Percentiles rank a stretch among this genome's conserved stretches.
phyloP scores from a whole-genome alignment of 2,888 invertebrate species.

The Neoaliturus tenellus region DNA sequence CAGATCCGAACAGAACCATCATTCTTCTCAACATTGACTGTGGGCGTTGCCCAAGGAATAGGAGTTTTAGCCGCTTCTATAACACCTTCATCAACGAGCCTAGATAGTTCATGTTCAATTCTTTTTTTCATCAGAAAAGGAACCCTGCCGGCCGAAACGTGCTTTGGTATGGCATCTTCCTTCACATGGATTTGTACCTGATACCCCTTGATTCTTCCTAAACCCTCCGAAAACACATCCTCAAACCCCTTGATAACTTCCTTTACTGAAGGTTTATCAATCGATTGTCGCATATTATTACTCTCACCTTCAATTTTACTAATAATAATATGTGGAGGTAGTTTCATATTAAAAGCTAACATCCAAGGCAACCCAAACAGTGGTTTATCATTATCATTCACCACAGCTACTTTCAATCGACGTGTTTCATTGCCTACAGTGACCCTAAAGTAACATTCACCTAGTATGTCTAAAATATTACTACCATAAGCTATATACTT shows the following conservation, averaged over 20 bases:
- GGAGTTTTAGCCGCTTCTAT: conserved; percentile 14
- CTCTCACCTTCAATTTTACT: not conserved
- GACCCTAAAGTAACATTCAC: not conserved
- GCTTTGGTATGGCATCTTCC: not conserved
- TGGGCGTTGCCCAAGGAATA: not conserved
- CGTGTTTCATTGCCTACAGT: not conserved
- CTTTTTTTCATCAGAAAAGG: conserved; percentile 8
- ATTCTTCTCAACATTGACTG: conserved; percentile 10
- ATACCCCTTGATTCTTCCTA: conserved; percentile 3
- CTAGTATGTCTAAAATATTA: not conserved
- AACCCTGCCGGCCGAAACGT: not conserved
- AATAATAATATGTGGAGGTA: not conserved
- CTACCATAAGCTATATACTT: conserved; percentile 24
- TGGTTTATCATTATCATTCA: conserved; percentile 21
- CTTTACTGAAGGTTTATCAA: too few species aligned
- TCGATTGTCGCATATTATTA: not conserved
- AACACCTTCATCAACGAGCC: not conserved
- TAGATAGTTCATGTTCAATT: conserved; percentile 14
- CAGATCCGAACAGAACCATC: not conserved
- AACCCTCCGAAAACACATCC: not conserved
- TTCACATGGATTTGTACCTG: not conserved
- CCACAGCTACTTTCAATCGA: not conserved
- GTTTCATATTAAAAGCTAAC: not conserved
- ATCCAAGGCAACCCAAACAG: conserved; percentile 22
- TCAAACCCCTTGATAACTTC: not conserved